These are phyloP conservation scores for Apodemia duryi DNA, from an alignment of 2,888 invertebrate species.

Conservation along the genomic window DNA sequence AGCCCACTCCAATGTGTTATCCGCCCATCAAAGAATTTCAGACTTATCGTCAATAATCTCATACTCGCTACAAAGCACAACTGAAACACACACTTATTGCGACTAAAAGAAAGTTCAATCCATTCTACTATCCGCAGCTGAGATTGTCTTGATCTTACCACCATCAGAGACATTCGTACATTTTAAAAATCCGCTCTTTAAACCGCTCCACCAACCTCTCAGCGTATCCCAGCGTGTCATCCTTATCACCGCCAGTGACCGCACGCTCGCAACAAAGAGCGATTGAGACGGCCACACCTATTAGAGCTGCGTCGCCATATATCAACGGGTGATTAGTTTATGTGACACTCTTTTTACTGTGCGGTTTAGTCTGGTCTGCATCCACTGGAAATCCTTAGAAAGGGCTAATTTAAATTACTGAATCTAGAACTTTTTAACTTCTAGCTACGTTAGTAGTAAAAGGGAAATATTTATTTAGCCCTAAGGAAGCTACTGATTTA, in stretches of 20 bases:
- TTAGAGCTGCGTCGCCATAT: conserved; percentile 46
- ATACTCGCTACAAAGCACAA: no score
- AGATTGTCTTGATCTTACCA: no score
- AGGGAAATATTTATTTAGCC: no score
- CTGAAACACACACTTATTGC: no score
- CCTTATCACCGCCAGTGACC: conserved; percentile 18
- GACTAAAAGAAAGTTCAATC: no score
- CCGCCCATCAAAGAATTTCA: no score
- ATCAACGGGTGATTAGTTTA: conserved; percentile 58
- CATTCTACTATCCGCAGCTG: no score
- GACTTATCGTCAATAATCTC: no score
- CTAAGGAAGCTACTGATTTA: no score
- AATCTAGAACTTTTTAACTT: no score
- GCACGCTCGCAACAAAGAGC: conserved; percentile 43
- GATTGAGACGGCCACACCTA: conserved; percentile 40
- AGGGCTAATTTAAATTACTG: not conserved
- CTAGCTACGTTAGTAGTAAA: no score
- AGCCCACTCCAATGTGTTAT: no score
- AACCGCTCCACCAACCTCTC: not conserved
- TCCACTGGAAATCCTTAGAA: not conserved
- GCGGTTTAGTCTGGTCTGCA: conserved; percentile 25
- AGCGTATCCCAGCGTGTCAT: not conserved
- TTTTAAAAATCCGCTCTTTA: not conserved
- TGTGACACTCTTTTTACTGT: conserved; percentile 41
- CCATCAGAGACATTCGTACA: not conserved